Evolutionary conservation across 2,797 vertebrate genomes (phyloP), one percentile per base, ranked within the genome.

Genomic region (Esox lucius): DNA sequence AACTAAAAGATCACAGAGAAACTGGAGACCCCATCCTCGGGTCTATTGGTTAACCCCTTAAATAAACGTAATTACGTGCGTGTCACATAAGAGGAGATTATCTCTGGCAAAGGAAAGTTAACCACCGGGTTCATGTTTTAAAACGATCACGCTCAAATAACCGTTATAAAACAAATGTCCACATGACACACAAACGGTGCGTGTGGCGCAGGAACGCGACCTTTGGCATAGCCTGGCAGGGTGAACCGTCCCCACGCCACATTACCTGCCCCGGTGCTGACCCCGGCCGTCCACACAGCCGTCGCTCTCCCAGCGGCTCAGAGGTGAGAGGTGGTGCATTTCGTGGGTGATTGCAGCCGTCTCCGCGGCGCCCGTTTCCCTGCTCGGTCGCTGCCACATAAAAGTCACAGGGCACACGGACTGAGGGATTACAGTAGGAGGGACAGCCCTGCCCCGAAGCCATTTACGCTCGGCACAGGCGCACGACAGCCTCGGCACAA

Each of bases 401-500:
- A 93, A 93, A 93, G 93, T 93, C 91, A 90, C 86, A 90, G 91
- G 91, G 88, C 91, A 89, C 91, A 91, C 93, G 91, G 86, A 91
- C 87, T 26, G 83, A 83, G 86, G 91, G 93, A 94, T 92, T 95
- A 95, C 92, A 92, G 91, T 90, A 89, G 90, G 91, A 88, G 85
- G 93, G 94, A 95, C 94, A 93, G 86, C 90, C 90, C 89, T 71
- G 42, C 19, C 91, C 90, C 49, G 19, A 90, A 87, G 90, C 90
- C 93, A 93, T 93, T 93, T 91, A 92, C 92, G 88, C 89, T 92
- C 94, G 90, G 94, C 93, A 93, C 91, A 91, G 94, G 91, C 53
- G 8, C 92, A 89, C 92, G 87, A 87, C 87, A 91, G 91, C 93
- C 92, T 90, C 90, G 87, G 92, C 93, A 92, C 94, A 91, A 94